Base-by-base conservation (phyloP, 2,113 vertebrate species). In the Cathartes aura region DNA sequence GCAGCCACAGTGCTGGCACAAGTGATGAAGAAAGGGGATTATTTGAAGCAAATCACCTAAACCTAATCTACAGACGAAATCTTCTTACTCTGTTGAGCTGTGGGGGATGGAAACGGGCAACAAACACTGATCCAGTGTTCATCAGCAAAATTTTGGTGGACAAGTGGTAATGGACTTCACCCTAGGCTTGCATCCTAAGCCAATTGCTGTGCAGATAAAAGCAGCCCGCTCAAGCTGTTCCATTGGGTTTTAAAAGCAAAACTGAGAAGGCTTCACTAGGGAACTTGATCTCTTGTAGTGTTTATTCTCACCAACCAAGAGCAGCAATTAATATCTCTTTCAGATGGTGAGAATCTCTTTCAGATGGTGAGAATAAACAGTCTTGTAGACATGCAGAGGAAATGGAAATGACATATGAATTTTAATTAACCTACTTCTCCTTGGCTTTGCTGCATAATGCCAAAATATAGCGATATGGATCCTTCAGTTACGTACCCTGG, bases 351-450 rank as follows among this genome's bases (percentile, higher is more conserved):
- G 96, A 96, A 96, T 97, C 90, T 96, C 82, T 96, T 95, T 97
- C 95, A 95, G 95, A 95, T 96, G 97, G 95, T 96, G 93, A 97
- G 82, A 96, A 96, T 96, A 96, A 97, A 97, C 94, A 95, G 87
- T 96, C 89, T 97, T 97, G 94, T 96, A 97, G 95, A 95, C 95
- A 95, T 86, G 63, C 87, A 96, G 55, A 81, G 82, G 87, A 95
- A 94, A 95, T 96, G 78, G 91, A 96, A 97, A 96, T 68, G 45
- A 96, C 94, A 96, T 38, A 80, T 7, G 6, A 87, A 91, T 97
- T 94, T 96, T 96, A 96, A 97, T 96, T 91, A 96, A 90, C 58
- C 50, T 82, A 64, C 47, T 97, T 91, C n/a, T 95, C 64, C 67
- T 87, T 0, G 0, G 62, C 70, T 93, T 94, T 88, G 48, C 71